Evolutionary conservation across 2,113 vertebrate species (phyloP).

Genomic region (Phainopepla nitens): DNA sequence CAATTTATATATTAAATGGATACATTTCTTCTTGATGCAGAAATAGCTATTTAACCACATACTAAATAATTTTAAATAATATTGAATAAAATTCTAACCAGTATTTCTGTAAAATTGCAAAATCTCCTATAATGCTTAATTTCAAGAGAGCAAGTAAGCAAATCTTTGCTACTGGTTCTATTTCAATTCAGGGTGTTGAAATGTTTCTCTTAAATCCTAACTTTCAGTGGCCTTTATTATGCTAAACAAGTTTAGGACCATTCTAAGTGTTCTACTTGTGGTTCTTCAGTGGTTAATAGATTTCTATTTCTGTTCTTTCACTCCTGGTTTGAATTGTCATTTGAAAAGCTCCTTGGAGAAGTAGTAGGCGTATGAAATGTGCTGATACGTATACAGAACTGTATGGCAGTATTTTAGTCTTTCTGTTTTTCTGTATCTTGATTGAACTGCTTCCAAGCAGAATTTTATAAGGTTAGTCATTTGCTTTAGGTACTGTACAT

Average conservation of each 20-base stretch:
- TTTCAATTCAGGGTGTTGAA: neutral
- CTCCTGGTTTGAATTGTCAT: neutral
- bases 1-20: neutral
- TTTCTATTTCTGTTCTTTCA: neutral
- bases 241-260: neutral
- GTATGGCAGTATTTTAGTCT: neutral
- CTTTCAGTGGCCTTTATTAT: neutral
- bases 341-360: neutral
- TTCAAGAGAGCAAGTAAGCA: neutral
- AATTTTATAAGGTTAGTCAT: neutral
- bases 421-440: neutral
- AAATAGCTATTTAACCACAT: neutral
- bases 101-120: neutral
- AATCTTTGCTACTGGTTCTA: neutral
- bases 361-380: neutral
- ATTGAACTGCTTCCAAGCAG: neutral
- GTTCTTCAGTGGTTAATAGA: neutral
- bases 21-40: neutral
- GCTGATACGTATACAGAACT: neutral
- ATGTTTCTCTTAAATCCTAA: neutral
- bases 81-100: neutral
- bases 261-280: neutral
- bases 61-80: neutral
- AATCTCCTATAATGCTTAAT: neutral
- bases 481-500: neutral